phyloP scores from a whole-genome alignment of 2,113 vertebrate genomes.

The Todiramphus saurophagus region DNA sequence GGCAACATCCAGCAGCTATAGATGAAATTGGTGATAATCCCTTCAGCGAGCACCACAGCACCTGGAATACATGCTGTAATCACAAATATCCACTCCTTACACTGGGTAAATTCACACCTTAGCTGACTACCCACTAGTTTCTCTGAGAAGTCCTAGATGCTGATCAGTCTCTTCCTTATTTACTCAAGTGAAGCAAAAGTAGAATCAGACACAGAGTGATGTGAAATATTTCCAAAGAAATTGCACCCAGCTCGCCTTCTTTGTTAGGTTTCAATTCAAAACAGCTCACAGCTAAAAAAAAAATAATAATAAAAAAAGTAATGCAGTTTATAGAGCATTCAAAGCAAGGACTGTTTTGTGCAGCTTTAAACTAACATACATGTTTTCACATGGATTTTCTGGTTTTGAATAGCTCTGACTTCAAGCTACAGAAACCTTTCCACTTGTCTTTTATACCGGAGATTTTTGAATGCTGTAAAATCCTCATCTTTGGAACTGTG shows the following conservation, averaged over 20 bases:
- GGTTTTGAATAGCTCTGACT: constrained; percentile 3
- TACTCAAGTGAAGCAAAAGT: neutral
- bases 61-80: neutral
- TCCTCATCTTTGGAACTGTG: neutral
- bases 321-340: neutral
- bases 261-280: neutral
- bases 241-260: neutral
- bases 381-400: constrained; percentile 16
- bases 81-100: neutral
- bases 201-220: neutral
- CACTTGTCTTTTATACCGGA: neutral
- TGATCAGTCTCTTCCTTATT: neutral
- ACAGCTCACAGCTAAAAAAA: neutral
- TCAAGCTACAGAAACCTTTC: neutral
- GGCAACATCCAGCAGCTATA: neutral
- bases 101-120: neutral
- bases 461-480: constrained; percentile 7
- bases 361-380: neutral
- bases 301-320: neutral
- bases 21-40: neutral
- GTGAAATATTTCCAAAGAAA: neutral
- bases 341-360: neutral
- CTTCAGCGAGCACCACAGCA: neutral
- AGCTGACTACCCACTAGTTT: neutral
- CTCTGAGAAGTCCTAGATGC: neutral